Evolutionary conservation across 2,113 vertebrate species (phyloP).

Genomic region (Danionella cerebrum): DNA sequence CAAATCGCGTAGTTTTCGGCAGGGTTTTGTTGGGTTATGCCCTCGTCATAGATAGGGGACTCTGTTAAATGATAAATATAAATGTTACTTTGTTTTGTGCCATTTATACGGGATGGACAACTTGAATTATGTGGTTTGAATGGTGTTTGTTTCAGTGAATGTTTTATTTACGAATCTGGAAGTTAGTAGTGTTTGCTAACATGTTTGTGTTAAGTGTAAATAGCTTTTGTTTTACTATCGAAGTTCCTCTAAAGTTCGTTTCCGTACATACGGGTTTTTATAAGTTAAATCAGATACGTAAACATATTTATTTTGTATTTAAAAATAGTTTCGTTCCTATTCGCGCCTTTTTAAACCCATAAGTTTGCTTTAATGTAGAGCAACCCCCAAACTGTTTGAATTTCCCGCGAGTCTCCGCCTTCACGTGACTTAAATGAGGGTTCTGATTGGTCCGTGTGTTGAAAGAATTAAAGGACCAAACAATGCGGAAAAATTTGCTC

Average conservation of each 20-base stretch:
- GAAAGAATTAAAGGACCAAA: conserved; percentile 30
- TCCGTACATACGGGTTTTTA: too few relatives aligned
- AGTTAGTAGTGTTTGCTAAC: too few relatives aligned
- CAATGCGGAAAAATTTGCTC: background rate
- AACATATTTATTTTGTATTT: too few relatives aligned
- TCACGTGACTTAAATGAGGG: background rate
- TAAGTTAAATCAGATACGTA: too few relatives aligned
- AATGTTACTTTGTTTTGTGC: background rate
- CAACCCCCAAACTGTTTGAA: conserved; percentile 30
- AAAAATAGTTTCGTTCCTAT: background rate
- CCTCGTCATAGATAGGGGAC: too few relatives aligned
- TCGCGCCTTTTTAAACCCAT: conserved; percentile 7
- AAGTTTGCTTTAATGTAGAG: conserved; percentile 24
- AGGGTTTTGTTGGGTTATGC: background rate
- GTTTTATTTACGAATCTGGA: too few relatives aligned
- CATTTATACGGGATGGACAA: background rate
- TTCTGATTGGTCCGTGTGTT: conserved; percentile 47
- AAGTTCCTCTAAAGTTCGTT: too few relatives aligned
- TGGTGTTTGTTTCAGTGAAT: background rate
- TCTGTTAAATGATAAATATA: background rate
- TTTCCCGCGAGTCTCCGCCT: conserved; percentile 31
- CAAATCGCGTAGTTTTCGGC: background rate
- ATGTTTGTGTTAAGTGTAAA: too few relatives aligned
- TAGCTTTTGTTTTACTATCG: too few relatives aligned
- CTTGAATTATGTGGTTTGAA: background rate